A percentile compares a stretch with the other conserved stretches of the same genome.
phyloP scores from a whole-genome alignment of 64 coral and sea anemone genomes.

The Platygyra sinensis region DNA sequence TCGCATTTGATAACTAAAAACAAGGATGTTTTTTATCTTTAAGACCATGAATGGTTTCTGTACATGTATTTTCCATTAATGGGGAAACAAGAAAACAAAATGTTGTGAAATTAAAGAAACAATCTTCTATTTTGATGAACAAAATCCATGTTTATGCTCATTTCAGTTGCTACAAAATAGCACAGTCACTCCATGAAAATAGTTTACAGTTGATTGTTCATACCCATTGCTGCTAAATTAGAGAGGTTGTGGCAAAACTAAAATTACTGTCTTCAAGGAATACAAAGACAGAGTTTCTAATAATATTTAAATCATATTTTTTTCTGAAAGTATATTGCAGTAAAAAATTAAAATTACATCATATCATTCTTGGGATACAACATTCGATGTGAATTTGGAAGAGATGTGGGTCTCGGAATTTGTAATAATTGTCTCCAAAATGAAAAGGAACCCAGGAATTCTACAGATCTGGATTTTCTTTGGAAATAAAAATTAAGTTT shows the following conservation, averaged over 20 bases:
- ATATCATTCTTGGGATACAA: slow-evolving; percentile 5
- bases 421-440: slow-evolving; percentile 18
- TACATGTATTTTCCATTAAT: slow-evolving; percentile 3
- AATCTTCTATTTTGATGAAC: slow-evolving; percentile 9
- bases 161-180: slow-evolving; percentile 13
- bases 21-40: slow-evolving; percentile 22
- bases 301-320: slow-evolving; percentile 11
- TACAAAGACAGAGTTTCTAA: slow-evolving; percentile 17
- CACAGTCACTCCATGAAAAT: slow-evolving; percentile 15
- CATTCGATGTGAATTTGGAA: neutral
- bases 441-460: neutral
- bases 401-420: slow-evolving; percentile 10
- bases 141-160: slow-evolving; percentile 22
- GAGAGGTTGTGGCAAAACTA: neutral
- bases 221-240: slow-evolving; percentile 1
- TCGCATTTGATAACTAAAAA: neutral
- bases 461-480: too few relatives aligned
- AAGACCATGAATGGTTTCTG: slow-evolving; percentile 16
- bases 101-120: slow-evolving; percentile 24
- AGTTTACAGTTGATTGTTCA: slow-evolving; percentile 7
- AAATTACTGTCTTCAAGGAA: slow-evolving; percentile 22
- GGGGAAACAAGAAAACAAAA: neutral
- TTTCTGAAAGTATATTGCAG: neutral
- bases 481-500: too few relatives aligned
- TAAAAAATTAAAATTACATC: slow-evolving; percentile 7